A percentile compares a stretch with the other conserved stretches of the same genome.
These are phyloP conservation scores for Columba guinea DNA, from an alignment of 2,797 vertebrate genomes.

Conservation along the genomic window DNA sequence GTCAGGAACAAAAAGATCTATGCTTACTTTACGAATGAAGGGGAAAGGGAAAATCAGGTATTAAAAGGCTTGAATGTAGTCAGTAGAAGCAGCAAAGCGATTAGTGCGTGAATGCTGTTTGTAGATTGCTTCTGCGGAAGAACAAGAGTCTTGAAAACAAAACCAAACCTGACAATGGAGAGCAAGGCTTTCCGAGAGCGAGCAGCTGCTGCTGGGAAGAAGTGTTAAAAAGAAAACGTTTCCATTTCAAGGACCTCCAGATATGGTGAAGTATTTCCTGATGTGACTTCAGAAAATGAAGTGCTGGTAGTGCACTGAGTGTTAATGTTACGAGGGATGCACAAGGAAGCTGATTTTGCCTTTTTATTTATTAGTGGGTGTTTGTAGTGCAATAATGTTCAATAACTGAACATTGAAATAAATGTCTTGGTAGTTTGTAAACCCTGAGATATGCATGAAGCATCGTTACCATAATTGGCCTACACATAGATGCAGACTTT, in stretches of 20 bases:
- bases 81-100: background rate
- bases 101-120: background rate
- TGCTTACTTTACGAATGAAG: background rate
- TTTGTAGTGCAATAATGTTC: conserved; percentile 36
- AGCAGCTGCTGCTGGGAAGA: background rate
- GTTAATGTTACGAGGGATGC: background rate
- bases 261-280: accelerated
- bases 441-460: background rate
- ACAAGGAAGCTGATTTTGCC: background rate
- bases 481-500: background rate
- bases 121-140: background rate
- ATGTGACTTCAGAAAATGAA: accelerated
- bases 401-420: background rate
- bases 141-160: background rate
- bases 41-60: background rate
- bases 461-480: background rate
- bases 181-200: background rate
- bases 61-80: background rate
- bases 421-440: background rate
- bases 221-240: background rate
- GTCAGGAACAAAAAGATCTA: background rate
- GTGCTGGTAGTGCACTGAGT: accelerated
- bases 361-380: background rate
- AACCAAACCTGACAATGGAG: background rate
- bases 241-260: accelerated